Conservation (phyloP, 2,888 invertebrate genomes). For the Unio delphinus region DNA sequence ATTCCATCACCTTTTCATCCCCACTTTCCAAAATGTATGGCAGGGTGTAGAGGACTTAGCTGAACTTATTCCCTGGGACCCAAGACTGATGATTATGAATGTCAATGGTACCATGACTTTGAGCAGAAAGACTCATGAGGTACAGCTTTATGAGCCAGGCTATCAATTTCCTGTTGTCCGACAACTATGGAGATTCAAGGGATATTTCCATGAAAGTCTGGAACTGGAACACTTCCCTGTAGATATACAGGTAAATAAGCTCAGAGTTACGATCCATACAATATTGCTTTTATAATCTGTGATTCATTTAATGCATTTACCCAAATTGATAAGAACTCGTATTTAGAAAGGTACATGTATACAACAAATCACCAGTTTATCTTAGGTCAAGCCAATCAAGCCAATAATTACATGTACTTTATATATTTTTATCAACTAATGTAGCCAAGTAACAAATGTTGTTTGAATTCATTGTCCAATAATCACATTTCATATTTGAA, state of each 20-base stretch:
- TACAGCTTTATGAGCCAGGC: slow-evolving; percentile 44
- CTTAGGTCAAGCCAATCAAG: too few species aligned
- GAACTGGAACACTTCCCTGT: slow-evolving; percentile 62
- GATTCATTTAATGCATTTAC: too few species aligned
- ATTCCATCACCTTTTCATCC: neutral
- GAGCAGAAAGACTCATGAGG: slow-evolving; percentile 38
- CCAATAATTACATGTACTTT: too few species aligned
- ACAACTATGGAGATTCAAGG: slow-evolving; percentile 55
- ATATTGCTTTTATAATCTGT: too few species aligned
- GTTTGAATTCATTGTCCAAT: too few species aligned
- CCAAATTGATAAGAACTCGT: slow-evolving; percentile 5
- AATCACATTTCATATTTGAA: too few species aligned
- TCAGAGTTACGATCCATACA: too few species aligned
- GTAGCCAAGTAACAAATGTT: too few species aligned
- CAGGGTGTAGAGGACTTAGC: slow-evolving; percentile 27
- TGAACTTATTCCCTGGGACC: slow-evolving; percentile 48
- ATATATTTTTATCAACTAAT: too few species aligned
- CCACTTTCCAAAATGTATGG: neutral
- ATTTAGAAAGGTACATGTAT: neutral
- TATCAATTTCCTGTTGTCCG: slow-evolving; percentile 48
- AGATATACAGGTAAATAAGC: slow-evolving; percentile 57
- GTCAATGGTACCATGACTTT: slow-evolving; percentile 39
- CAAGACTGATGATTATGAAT: slow-evolving; percentile 52
- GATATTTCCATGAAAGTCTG: slow-evolving; percentile 54
- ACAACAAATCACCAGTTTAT: too few species aligned